Evolutionary conservation across 2,797 vertebrate genomes (phyloP).

Genomic region (Alcedo quadribrachys): DNA sequence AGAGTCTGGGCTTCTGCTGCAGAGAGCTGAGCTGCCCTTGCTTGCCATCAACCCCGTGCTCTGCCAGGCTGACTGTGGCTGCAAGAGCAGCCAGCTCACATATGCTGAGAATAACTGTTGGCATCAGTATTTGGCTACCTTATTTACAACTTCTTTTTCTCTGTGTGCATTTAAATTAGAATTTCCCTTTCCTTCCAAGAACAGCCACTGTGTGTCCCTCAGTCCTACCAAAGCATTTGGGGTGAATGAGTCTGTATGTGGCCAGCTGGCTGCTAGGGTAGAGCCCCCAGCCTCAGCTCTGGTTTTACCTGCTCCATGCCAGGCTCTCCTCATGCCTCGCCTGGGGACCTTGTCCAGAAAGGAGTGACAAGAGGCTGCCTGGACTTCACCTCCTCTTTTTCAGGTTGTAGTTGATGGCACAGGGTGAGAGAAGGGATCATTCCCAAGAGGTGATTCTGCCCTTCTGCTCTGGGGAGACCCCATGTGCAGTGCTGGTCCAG

Average conservation of each 20-base stretch:
- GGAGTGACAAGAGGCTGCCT: background rate
- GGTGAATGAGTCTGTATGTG: accelerated
- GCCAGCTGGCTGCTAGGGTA: accelerated
- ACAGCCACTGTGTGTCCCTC: accelerated
- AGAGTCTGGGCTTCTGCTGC: too few species aligned
- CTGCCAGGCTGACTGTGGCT: background rate
- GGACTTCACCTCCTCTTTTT: background rate
- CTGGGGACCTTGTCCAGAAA: background rate
- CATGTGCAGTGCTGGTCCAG: background rate
- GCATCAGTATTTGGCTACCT: background rate
- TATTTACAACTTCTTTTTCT: background rate
- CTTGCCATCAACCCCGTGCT: accelerated
- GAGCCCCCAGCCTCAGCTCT: background rate
- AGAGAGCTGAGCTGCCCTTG: accelerated
- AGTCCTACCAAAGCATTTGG: accelerated
- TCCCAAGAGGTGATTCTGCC: background rate
- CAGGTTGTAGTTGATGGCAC: background rate
- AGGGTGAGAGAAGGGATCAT: accelerated
- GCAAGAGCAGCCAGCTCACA: background rate
- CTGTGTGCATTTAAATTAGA: background rate
- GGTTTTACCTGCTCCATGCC: too few species aligned
- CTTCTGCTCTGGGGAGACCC: background rate
- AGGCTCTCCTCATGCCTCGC: accelerated
- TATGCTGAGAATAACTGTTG: background rate
- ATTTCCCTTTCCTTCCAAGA: background rate